Percentiles rank a stretch among this genome's conserved stretches.
phyloP scores from a whole-genome alignment of 2,888 invertebrate species.

The Sisyra nigra region DNA sequence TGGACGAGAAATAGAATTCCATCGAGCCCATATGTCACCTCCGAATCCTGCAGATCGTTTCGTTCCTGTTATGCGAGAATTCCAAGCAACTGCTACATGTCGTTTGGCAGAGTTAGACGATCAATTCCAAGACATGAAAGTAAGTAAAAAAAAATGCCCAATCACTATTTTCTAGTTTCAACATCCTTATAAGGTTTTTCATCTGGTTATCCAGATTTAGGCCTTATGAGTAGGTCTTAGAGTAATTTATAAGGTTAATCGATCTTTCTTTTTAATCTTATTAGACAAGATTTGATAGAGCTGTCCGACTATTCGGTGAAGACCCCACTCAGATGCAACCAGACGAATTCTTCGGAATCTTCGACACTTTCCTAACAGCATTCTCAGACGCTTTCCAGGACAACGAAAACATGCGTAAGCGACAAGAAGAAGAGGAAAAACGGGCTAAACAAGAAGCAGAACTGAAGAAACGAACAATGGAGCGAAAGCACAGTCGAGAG shows the following conservation, averaged over 20 bases:
- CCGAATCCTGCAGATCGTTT: slow-evolving; percentile 62
- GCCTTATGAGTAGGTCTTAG: too few relatives aligned
- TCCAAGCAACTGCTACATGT: slow-evolving; percentile 83
- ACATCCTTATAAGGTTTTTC: too few relatives aligned
- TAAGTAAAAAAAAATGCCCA: too few relatives aligned
- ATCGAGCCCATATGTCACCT: slow-evolving; percentile 52
- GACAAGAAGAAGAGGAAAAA: slow-evolving; percentile 81
- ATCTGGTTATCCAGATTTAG: too few relatives aligned
- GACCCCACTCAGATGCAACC: slow-evolving; percentile 72
- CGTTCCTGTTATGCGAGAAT: slow-evolving; percentile 86
- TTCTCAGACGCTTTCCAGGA: slow-evolving; percentile 75
- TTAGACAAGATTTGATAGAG: slow-evolving; percentile 59
- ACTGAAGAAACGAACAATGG: slow-evolving; percentile 73
- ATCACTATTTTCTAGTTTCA: too few relatives aligned
- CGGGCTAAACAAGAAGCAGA: slow-evolving; percentile 79
- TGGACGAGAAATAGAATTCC: slow-evolving; percentile 79
- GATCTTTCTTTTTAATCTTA: slow-evolving; percentile 11
- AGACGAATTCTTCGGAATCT: slow-evolving; percentile 85
- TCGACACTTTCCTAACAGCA: slow-evolving; percentile 72
- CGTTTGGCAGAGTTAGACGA: slow-evolving; percentile 86
- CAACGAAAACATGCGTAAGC: slow-evolving; percentile 67
- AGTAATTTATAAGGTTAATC: too few relatives aligned
- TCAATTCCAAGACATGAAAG: slow-evolving; percentile 88
- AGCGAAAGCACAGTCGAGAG: slow-evolving; percentile 65
- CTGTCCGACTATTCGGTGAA: slow-evolving; percentile 80